A percentile compares a stretch with the other conserved stretches of the same genome.
These are phyloP conservation scores for Setipinna tenuifilis DNA, from an alignment of 2,797 vertebrate species.

Conservation along the genomic window DNA sequence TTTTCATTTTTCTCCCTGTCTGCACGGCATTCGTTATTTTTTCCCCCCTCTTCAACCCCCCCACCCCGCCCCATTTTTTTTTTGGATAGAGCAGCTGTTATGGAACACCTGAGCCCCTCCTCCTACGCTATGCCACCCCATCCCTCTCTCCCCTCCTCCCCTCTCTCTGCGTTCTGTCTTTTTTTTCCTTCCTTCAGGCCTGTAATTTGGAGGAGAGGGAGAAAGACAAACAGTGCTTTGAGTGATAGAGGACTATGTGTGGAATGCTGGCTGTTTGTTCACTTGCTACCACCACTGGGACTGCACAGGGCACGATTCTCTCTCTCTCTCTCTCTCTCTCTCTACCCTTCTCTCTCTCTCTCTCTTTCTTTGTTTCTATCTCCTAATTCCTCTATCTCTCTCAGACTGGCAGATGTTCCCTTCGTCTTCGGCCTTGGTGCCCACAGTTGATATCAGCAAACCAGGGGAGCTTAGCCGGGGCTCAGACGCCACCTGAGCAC, in stretches of 20 bases:
- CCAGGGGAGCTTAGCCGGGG: background rate
- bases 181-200: conserved; percentile 52
- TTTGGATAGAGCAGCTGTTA: conserved; percentile 72
- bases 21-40: conserved; percentile 37
- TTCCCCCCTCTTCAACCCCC: background rate
- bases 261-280: conserved; percentile 69
- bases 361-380: background rate
- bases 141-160: conserved; percentile 37
- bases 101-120: conserved; percentile 70
- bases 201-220: conserved; percentile 69
- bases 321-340: background rate
- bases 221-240: conserved; percentile 70
- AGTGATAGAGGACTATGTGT: conserved; percentile 63
- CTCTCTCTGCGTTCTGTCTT: conserved; percentile 40
- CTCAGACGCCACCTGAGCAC: conserved; percentile 10
- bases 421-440: background rate
- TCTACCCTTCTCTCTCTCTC: background rate
- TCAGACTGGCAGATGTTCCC: background rate
- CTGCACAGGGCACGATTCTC: background rate
- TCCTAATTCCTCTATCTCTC: background rate
- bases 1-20: conserved; percentile 34
- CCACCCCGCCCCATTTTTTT: conserved; percentile 38
- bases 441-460: background rate
- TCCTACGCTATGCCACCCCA: conserved; percentile 34
- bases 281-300: conserved; percentile 51